phyloP scores from a whole-genome alignment of 2,888 invertebrate genomes.

The Hofmannophila pseudospretella region DNA sequence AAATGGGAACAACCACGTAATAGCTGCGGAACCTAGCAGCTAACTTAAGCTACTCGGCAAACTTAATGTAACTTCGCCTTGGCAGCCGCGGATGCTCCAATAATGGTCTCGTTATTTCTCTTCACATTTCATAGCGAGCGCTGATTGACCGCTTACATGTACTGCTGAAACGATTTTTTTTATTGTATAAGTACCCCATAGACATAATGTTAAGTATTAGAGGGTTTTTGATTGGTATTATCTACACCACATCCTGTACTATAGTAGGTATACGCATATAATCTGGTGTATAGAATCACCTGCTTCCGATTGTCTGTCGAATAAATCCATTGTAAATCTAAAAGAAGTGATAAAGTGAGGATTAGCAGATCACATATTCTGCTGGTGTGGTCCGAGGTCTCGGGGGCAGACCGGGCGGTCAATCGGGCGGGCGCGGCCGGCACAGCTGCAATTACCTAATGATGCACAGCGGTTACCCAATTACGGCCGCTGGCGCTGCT shows the following conservation, averaged over 20 bases:
- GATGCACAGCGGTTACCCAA: slow-evolving; percentile 67
- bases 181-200: too few species aligned
- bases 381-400: not conserved
- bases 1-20: slow-evolving; percentile 20
- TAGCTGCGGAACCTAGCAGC: slow-evolving; percentile 33
- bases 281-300: too few species aligned
- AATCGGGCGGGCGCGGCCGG: slow-evolving; percentile 6
- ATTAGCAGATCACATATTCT: not conserved
- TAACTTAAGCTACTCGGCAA: slow-evolving; percentile 48
- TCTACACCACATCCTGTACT: too few species aligned
- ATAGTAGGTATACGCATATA: too few species aligned
- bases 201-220: too few species aligned
- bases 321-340: not conserved
- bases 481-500: slow-evolving; percentile 49
- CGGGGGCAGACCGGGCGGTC: not conserved
- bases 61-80: slow-evolving; percentile 45
- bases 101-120: slow-evolving; percentile 33
- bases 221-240: too few species aligned
- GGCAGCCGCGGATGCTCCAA: slow-evolving; percentile 26
- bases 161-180: too few species aligned
- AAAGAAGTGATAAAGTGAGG: not conserved
- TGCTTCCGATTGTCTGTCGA: too few species aligned
- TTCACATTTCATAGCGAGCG: slow-evolving; percentile 11
- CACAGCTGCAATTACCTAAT: slow-evolving; percentile 71
- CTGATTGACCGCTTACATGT: too few species aligned